Conservation (phyloP, 2,113 vertebrate species). For the Periophthalmus modestus region DNA sequence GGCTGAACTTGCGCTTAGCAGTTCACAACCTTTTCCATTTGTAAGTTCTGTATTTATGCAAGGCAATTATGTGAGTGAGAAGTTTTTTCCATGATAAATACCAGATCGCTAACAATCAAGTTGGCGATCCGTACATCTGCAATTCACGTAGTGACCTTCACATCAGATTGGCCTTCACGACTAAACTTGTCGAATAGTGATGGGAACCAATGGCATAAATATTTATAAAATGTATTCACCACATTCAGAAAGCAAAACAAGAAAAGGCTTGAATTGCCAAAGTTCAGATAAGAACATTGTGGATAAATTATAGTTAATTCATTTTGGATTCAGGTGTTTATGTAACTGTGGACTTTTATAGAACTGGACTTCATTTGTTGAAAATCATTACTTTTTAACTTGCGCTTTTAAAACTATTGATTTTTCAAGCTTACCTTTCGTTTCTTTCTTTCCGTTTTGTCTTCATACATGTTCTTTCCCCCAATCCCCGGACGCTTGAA, state of each 20-base stretch:
- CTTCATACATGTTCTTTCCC: not conserved
- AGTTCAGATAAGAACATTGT: not conserved
- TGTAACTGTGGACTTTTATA: too few species aligned
- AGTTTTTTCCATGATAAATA: slow-evolving; percentile 15
- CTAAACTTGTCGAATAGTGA: not conserved
- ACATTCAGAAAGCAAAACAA: not conserved
- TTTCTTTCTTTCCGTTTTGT: slow-evolving; percentile 5
- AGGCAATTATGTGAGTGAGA: slow-evolving; percentile 39
- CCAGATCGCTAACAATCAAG: slow-evolving; percentile 42
- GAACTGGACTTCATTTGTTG: too few species aligned
- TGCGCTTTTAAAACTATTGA: slow-evolving; percentile 67
- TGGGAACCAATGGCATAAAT: not conserved
- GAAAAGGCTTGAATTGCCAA: not conserved
- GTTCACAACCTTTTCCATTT: slow-evolving; percentile 2
- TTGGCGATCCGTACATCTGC: slow-evolving; percentile 41
- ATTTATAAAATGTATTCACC: not conserved
- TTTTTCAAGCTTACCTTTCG: slow-evolving; percentile 42
- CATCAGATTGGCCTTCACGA: slow-evolving; percentile 28
- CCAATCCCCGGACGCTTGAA: slow-evolving; percentile 42
- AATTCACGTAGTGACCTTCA: slow-evolving; percentile 52
- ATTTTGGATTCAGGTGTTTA: too few species aligned
- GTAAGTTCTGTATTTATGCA: slow-evolving; percentile 14
- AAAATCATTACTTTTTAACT: not conserved
- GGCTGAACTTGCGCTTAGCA: slow-evolving; percentile 14
- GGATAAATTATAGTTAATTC: too few species aligned